Conservation (phyloP, 23 tunicate species). For the Ciona savignyi region DNA sequence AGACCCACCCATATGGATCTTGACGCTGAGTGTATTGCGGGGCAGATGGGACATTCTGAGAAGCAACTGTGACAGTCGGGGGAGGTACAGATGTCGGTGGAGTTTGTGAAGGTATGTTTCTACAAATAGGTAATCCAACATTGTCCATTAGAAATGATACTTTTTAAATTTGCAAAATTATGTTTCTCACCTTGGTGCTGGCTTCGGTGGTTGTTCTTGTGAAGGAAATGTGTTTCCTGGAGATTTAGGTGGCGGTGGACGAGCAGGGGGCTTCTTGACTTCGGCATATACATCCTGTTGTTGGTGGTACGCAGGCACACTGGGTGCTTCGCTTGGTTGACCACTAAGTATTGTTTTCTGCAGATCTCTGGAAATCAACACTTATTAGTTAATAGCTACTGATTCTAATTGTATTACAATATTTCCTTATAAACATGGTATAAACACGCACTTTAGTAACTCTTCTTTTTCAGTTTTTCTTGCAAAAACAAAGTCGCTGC, state of each 20-base stretch:
- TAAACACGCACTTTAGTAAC: constrained; percentile 43
- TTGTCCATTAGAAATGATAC: neutral
- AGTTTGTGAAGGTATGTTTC: constrained; percentile 1
- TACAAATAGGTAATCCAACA: too few relatives aligned
- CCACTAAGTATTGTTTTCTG: constrained; percentile 63
- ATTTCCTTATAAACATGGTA: too few relatives aligned
- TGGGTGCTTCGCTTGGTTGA: constrained; percentile 15
- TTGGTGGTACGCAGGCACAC: constrained; percentile 67
- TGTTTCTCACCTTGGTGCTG: constrained; percentile 74
- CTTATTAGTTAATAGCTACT: too few relatives aligned
- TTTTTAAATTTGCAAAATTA: neutral
- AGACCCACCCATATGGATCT: constrained; percentile 45
- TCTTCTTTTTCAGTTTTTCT: constrained; percentile 98
- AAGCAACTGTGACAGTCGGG: constrained; percentile 13
- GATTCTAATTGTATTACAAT: too few relatives aligned
- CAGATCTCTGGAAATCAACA: constrained; percentile 92
- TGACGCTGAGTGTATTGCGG: constrained; percentile 40
- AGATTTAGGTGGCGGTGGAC: constrained; percentile 64
- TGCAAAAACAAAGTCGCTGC: constrained; percentile 89
- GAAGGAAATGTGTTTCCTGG: constrained; percentile 8
- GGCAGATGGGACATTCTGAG: constrained; percentile 19
- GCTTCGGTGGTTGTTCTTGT: constrained; percentile 33
- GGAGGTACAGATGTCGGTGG: constrained; percentile 47
- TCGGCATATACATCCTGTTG: constrained; percentile 32
- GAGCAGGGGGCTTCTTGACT: constrained; percentile 49